Evolutionary conservation across 2,888 invertebrate genomes (phyloP).

Genomic region (Ophion slaviceki): DNA sequence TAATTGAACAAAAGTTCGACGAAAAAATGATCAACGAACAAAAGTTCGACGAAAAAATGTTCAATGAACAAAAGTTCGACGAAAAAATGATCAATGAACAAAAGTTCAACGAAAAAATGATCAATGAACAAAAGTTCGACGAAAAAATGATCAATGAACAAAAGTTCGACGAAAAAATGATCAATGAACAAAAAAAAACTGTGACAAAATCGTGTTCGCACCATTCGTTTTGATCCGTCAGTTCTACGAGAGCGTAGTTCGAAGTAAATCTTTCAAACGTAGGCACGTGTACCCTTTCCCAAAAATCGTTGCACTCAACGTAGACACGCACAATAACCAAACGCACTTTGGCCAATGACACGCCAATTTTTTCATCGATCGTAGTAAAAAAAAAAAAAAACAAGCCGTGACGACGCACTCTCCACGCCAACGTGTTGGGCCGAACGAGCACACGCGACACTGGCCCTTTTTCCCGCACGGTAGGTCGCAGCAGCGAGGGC

Average conservation of each 20-base stretch:
- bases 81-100: too few species aligned
- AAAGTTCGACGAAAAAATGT: too few species aligned
- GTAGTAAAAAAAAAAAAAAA: not conserved
- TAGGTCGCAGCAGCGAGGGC: not conserved
- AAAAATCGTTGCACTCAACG: not conserved
- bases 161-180: not conserved
- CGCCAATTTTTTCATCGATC: conserved; percentile 25
- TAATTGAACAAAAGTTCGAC: too few species aligned
- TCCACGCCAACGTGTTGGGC: conserved; percentile 30
- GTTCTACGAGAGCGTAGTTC: conserved; percentile 56
- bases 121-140: not conserved
- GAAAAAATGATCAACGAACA: too few species aligned
- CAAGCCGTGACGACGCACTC: not conserved
- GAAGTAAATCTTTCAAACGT: conserved; percentile 11
- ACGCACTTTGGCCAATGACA: conserved; percentile 35
- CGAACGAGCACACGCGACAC: conserved; percentile 13
- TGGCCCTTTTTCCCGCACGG: not conserved
- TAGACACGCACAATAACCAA: conserved; percentile 31
- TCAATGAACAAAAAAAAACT: conserved; percentile 4
- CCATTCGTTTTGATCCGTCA: conserved; percentile 77
- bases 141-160: not conserved
- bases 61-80: too few species aligned
- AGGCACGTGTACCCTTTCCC: not conserved
- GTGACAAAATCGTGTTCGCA: conserved; percentile 63
- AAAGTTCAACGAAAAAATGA: too few species aligned